A percentile compares a stretch with the other conserved stretches of the same genome.
These are phyloP conservation scores for Nylanderia fulva DNA, from an alignment of 1,140 invertebrate species.

Conservation along the genomic window DNA sequence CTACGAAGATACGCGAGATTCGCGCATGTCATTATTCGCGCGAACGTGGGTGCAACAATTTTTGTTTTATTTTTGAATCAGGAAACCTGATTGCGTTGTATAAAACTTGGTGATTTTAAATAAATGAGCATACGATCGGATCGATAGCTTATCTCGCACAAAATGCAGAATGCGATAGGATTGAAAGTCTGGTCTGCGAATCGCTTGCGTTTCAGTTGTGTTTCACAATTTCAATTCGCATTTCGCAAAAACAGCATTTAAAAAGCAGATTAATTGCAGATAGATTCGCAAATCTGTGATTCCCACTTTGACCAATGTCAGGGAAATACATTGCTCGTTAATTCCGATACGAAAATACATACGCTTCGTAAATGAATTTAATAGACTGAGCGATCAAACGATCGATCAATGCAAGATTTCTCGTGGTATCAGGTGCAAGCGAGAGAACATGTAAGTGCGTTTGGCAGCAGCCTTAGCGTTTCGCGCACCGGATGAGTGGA, in stretches of 20 bases:
- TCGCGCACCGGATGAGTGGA: conserved; percentile 23
- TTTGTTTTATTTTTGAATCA: conserved; percentile 44
- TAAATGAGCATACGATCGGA: conserved; percentile 17
- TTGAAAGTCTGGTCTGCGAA: conserved; percentile 54
- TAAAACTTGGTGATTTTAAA: conserved; percentile 64
- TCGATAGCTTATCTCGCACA: conserved; percentile 66
- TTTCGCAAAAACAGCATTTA: not conserved
- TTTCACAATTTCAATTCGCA: conserved; percentile 37
- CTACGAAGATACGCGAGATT: conserved; percentile 67
- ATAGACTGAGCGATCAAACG: not conserved
- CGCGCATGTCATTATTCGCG: conserved; percentile 66
- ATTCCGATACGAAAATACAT: not conserved
- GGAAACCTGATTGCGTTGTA: conserved; percentile 18
- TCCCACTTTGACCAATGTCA: not conserved
- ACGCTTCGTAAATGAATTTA: not conserved
- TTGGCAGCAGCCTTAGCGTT: conserved; percentile 18
- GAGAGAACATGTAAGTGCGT: not conserved
- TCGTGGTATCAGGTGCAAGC: not conserved
- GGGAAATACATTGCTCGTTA: conserved; percentile 8
- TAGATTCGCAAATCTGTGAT: conserved; percentile 4
- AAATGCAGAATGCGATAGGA: conserved; percentile 61
- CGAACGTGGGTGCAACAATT: conserved; percentile 48
- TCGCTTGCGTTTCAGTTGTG: conserved; percentile 46
- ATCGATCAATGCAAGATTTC: not conserved
- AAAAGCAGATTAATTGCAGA: conserved; percentile 19